A percentile compares a stretch with the other conserved stretches of the same genome.
Conservation (phyloP, 2,113 vertebrate species). For the Xenotilapia flavipinnis region DNA sequence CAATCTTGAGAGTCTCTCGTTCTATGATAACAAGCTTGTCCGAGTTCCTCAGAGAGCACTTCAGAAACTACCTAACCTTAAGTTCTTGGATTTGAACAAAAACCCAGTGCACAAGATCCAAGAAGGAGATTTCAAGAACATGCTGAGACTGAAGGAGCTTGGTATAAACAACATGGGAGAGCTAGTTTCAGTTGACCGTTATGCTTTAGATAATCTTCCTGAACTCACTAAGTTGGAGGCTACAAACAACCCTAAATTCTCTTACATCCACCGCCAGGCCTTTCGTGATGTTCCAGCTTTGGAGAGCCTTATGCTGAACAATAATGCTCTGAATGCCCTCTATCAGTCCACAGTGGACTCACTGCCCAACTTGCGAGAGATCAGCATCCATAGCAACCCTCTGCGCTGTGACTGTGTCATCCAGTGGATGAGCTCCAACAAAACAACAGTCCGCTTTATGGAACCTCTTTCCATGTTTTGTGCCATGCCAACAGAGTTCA, state of each 20-base stretch:
- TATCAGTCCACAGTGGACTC: conserved; percentile 88
- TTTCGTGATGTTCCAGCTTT: conserved; percentile 91
- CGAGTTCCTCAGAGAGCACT: conserved; percentile 90
- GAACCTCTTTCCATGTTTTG: conserved; percentile 95
- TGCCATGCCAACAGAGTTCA: conserved; percentile 83
- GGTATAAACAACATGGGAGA: conserved; percentile 97
- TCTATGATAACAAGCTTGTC: conserved; percentile 92
- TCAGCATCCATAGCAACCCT: conserved; percentile 95
- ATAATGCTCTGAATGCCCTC: conserved; percentile 89
- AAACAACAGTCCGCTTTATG: conserved; percentile 93
- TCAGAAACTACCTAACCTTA: conserved; percentile 91
- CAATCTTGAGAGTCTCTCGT: conserved; percentile 95
- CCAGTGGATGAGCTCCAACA: conserved; percentile 92
- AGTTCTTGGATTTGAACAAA: conserved; percentile 98
- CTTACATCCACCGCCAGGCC: conserved; percentile 85
- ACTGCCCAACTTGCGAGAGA: conserved; percentile 90
- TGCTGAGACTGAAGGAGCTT: conserved; percentile 91
- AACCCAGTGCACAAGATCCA: conserved; percentile 93
- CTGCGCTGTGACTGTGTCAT: conserved; percentile 93
- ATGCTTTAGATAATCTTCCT: conserved; percentile 90
- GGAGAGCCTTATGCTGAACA: conserved; percentile 97
- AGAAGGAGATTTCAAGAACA: conserved; percentile 93
- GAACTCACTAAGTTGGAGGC: conserved; percentile 96
- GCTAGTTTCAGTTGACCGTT: conserved; percentile 87
- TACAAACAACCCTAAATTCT: conserved; percentile 94